A percentile compares a stretch with the other conserved stretches of the same genome.
Conservation (phyloP, 2,797 vertebrate genomes). For the Coracias cyanogaster region DNA sequence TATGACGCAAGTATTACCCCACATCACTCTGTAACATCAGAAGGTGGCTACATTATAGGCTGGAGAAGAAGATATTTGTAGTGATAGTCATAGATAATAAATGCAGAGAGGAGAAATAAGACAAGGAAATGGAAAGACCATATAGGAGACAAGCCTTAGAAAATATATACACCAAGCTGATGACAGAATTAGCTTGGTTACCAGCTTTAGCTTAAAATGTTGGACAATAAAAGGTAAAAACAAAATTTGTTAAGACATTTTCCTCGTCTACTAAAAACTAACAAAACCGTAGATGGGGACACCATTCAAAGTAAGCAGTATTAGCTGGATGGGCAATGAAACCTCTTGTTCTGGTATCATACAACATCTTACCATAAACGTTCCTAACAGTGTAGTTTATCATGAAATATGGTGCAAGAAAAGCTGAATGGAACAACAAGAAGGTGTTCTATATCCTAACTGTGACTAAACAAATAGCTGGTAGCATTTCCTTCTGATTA, state of each 20-base stretch:
- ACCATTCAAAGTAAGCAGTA: neutral
- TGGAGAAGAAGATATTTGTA: neutral
- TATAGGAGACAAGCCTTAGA: neutral
- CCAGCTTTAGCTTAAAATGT: neutral
- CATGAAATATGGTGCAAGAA: constrained; percentile 20
- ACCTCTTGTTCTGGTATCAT: neutral
- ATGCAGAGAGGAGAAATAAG: neutral
- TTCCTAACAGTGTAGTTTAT: neutral
- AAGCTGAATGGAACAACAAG: constrained; percentile 22
- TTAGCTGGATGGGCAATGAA: neutral
- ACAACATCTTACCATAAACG: constrained; percentile 12
- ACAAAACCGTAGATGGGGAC: neutral
- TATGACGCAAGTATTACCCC: neutral
- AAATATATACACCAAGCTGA: neutral
- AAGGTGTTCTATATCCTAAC: constrained; percentile 13
- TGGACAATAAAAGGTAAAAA: neutral
- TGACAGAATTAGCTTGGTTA: neutral
- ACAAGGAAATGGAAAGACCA: constrained; percentile 12
- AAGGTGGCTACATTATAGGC: neutral
- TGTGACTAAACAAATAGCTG: constrained; percentile 50
- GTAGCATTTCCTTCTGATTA: constrained; percentile 62
- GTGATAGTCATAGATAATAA: neutral
- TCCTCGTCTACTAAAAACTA: constrained; percentile 19
- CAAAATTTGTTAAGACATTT: neutral
- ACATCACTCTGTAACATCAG: neutral